Base-by-base conservation (phyloP, 1,140 invertebrate genomes). In the Drepana arcuata region DNA sequence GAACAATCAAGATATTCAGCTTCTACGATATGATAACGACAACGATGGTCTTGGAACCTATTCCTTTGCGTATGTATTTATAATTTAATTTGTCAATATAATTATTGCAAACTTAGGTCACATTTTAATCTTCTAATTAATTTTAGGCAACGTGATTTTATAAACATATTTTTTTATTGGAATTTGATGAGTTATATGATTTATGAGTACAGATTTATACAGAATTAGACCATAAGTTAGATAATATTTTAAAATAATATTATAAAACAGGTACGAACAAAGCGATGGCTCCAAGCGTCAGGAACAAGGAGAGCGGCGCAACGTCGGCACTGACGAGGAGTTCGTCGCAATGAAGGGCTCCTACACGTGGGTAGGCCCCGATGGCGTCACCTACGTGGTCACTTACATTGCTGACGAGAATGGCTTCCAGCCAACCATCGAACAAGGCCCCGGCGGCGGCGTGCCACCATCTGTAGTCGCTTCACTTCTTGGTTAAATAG, bases 361-460 rank as follows among this genome's bases (percentile, higher is more conserved):
- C 4, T 90, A 83, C 62, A 64, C 71, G 11, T 90, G 85, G 70
- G 57, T 85, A 3, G 86, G 77, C 16, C 75, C 84, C 13, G 84
- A 88, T 47, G 87, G 86, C 9, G 65, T 85, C 6, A 72, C 57
- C 0, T 86, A 88, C 59, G 73, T 59, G 1, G 73, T 94, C 2
- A 87, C 81, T 3, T 94, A 94, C 72, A 83, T 88, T 14, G 92
- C 93, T 33, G 92, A 93, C 58, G 88, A 92, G 46, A 88, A 89
- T 38, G 91, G 90, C 21, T 91, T 87, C 77, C 86, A 87, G 37
- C 85, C 89, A 3, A 48, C 61, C n/a, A 82, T 84, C 18, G 69
- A 69, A 25, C 78, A 85, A 21, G 90, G 88, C 16, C 86, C 89
- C 2, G 89, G 90, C 40, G 90, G 89, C 29, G 79, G 84, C 2